Percentiles rank a stretch among this genome's conserved stretches.
Evolutionary conservation across 2,888 invertebrate species (phyloP).

Genomic region (Xestia c-nigrum): DNA sequence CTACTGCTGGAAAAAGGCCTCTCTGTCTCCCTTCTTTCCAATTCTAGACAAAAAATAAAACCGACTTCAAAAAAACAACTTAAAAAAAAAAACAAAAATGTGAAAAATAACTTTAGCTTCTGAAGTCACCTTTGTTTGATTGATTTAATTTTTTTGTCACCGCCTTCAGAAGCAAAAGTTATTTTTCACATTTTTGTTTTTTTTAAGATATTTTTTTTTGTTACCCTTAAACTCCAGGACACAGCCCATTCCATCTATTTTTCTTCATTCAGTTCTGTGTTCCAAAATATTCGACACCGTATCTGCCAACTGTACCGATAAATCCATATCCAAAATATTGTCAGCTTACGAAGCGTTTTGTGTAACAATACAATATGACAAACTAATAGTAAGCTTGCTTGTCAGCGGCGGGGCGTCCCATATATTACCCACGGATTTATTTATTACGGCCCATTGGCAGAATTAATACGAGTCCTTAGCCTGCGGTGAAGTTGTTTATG

Average conservation of each 20-base stretch:
- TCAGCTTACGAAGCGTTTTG: slow-evolving; percentile 54
- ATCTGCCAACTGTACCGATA: slow-evolving; percentile 18
- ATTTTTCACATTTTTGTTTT: too few relatives aligned
- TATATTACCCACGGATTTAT: slow-evolving; percentile 58
- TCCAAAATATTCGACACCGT: not conserved
- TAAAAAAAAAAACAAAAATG: too few relatives aligned
- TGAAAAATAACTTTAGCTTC: too few relatives aligned
- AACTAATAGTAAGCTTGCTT: slow-evolving; percentile 48
- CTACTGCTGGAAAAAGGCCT: not conserved
- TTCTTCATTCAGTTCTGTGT: not conserved
- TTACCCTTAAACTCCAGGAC: too few relatives aligned
- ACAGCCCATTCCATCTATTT: too few relatives aligned
- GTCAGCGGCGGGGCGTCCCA: slow-evolving; percentile 52
- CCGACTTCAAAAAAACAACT: too few relatives aligned
- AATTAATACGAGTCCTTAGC: slow-evolving; percentile 57
- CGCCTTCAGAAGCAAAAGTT: too few relatives aligned
- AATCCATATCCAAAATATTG: slow-evolving; percentile 50
- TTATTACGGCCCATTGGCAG: slow-evolving; percentile 57
- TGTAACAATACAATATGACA: slow-evolving; percentile 55
- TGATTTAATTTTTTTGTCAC: too few relatives aligned
- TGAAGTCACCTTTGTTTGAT: too few relatives aligned
- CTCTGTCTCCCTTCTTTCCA: not conserved
- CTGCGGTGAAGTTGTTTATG: slow-evolving; percentile 33
- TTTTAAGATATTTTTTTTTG: too few relatives aligned
- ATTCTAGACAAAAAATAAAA: too few relatives aligned